phyloP scores from a whole-genome alignment of 2,113 vertebrate genomes.

The Melospiza georgiana region DNA sequence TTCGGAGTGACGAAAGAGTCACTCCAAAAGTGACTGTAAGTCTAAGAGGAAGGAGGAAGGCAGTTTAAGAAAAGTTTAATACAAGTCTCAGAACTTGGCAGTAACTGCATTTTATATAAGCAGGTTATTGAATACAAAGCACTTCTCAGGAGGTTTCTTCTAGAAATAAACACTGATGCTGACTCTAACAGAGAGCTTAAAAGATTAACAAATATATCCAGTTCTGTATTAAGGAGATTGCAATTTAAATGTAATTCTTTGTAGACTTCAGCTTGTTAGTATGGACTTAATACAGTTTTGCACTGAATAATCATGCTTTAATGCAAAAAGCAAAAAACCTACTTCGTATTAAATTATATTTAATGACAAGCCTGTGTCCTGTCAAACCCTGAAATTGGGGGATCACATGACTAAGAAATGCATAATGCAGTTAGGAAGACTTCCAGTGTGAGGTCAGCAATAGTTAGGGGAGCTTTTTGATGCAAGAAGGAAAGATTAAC shows the following conservation, averaged over 20 bases:
- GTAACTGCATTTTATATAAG: neutral
- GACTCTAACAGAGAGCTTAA: neutral
- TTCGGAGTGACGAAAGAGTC: neutral
- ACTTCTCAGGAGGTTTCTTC: neutral
- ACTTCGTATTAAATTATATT: neutral
- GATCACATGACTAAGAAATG: neutral
- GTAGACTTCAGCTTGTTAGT: conserved; percentile 8
- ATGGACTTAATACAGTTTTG: neutral
- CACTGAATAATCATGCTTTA: conserved; percentile 1
- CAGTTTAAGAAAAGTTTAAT: neutral
- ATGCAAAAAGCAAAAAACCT: neutral
- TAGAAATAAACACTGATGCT: neutral
- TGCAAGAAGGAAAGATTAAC: neutral
- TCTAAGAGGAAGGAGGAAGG: neutral
- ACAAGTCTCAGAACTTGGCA: neutral
- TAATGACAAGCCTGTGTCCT: neutral
- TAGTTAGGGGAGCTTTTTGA: neutral
- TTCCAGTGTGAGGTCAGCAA: neutral
- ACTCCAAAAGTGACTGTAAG: neutral
- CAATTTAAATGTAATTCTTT: conserved; percentile 11
- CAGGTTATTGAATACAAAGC: neutral
- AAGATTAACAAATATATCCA: neutral
- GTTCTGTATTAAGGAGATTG: neutral
- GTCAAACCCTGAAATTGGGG: neutral
- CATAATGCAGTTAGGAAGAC: neutral